Base-by-base conservation (phyloP, 2,113 vertebrate species). In the Hyperoodon ampullatus region DNA sequence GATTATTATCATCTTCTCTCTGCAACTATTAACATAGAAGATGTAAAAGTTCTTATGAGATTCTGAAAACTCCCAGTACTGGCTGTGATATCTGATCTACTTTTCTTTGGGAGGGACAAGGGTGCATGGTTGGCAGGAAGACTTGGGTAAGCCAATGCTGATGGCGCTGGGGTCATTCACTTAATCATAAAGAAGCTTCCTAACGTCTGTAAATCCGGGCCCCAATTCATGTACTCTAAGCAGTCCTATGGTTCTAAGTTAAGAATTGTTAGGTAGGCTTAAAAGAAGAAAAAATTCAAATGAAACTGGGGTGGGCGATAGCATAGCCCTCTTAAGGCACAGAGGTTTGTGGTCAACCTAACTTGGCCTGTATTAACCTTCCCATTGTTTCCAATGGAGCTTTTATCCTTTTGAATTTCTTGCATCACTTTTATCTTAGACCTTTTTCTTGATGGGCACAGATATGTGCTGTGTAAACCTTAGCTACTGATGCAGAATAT, bases 401-500 rank as follows among this genome's bases (percentile, higher is more conserved):
- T 84, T 94, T 95, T 75, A 80, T 80, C 35, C 30, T 39, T 50
- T 30, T 74, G 65, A 77, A 63, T 6, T 35, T 84, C 75, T 90
- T 80, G 26, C 18, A 24, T 10, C 7, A 33, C 70, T 90, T 90
- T 90, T 80, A 53, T 77, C 39, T 42, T 63, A 60, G 55, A 21
- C 42, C 13, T 68, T 33, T 87, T 72, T 88, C 50, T 81, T n/a
- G 47, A 82, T 75, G n/a, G 53, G 14, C 70, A 89, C 16, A 83
- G 70, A 86, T 77, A 93, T 60, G 83, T 96, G 87, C 84, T 90
- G 16, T 63, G 80, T 85, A 68, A 97, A 72, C 82, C 14, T 85
- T 88, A 63, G n/a, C 65, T 78, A 72, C 44, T 44, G n/a, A 85
- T 91, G 30, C 77, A 74, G 66, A 90, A 90, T 94, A 80, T 68